Evolutionary conservation across 2,888 invertebrate genomes (phyloP), one percentile per base, ranked within the genome.

Genomic region (Notocelia uddmanniana): DNA sequence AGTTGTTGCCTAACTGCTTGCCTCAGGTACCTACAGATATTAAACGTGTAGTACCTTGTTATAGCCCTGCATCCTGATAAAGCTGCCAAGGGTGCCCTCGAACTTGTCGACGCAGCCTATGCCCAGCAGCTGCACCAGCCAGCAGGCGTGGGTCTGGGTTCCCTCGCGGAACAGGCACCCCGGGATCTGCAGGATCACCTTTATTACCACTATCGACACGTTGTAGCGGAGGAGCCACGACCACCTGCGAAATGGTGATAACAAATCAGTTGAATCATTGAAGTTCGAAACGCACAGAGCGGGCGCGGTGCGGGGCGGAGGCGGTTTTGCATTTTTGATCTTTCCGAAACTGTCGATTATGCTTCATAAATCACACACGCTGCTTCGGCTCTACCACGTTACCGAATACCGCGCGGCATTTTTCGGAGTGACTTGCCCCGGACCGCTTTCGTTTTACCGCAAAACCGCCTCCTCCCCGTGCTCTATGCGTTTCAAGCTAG

Each of bases 181-280:
- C 3, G 98, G 95, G 79, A 99, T 96, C 95, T 99, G 97, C 45
- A 99, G 95, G 64, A 97, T 86, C 9, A 98, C 95, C 93, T 99
- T 99, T 68, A 96, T 94, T 21, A 97, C 95, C 75, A 99, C 98
- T 21, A 99, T 98, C 31, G 95, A 88, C 50, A 99, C 97, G 86
- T 98, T 99, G 93, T 99, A 99, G 1, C 96, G 96, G 34, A 99
- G 89, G 18, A 99, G 89, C 87, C 96, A 95, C 74, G 98, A 97
- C 99, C 99, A 99, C 93, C 96, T 96, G 77, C n/a, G 13, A 1
- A 37, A 13, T 26, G 31, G 31, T 31, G 31, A 31, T 31, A 19
- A 2, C 23, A 67, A 23, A 34, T 13, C 11, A 45, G 58, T 57
- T 3, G 11, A 23, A 23, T 21, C 8, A 6, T 31, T 31, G 52